Evolutionary conservation across 2,888 invertebrate genomes (phyloP).

Genomic region (Stenchaetothrips biformis): DNA sequence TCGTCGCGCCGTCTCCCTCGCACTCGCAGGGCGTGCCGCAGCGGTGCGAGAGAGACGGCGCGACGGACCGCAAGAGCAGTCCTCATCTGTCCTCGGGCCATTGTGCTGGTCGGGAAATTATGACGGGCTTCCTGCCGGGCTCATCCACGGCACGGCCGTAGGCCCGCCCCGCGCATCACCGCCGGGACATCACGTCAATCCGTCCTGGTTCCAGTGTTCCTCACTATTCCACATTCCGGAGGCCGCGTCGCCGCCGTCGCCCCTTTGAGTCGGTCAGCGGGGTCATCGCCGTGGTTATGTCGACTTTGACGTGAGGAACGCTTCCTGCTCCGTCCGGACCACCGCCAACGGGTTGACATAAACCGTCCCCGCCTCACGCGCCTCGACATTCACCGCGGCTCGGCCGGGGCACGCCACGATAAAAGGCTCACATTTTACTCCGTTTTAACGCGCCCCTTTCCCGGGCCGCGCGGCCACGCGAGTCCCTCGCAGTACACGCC

Average conservation of each 20-base stretch:
- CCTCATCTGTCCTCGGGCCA: slow-evolving; percentile 1
- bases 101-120: slow-evolving; percentile 17
- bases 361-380: neutral
- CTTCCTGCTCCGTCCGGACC: neutral
- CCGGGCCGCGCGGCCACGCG: too few species aligned
- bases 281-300: too few species aligned
- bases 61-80: neutral
- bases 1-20: neutral
- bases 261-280: too few species aligned
- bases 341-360: neutral
- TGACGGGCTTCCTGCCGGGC: slow-evolving; percentile 9
- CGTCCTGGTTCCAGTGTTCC: neutral
- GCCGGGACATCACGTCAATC: neutral
- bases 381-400: neutral
- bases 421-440: too few species aligned
- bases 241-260: too few species aligned
- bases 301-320: neutral
- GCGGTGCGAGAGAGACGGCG: too few species aligned
- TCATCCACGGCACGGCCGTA: neutral
- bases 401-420: neutral
- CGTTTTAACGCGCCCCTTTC: too few species aligned
- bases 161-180: neutral
- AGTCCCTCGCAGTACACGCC: too few species aligned
- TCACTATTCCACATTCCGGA: too few species aligned
- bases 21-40: neutral